These are phyloP conservation scores for Platanista minor DNA, from an alignment of 2,113 vertebrate species.

Conservation along the genomic window DNA sequence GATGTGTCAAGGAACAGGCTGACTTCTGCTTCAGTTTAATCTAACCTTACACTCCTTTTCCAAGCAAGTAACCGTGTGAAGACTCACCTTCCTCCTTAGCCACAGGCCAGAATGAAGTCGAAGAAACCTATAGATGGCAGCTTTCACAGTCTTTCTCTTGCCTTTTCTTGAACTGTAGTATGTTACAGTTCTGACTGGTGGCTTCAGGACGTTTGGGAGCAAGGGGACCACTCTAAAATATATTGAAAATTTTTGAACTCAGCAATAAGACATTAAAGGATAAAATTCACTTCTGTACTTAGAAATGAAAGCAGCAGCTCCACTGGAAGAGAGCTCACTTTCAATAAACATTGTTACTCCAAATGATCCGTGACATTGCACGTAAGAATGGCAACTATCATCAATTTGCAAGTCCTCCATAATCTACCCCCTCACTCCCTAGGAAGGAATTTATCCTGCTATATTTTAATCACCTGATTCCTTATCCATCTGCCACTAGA, in stretches of 20 bases:
- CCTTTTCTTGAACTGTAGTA: slow-evolving; percentile 87
- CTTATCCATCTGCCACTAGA: neutral
- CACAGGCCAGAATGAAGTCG: slow-evolving; percentile 94
- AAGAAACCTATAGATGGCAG: slow-evolving; percentile 89
- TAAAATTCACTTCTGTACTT: neutral
- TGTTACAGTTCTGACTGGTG: slow-evolving; percentile 85
- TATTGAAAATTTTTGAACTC: neutral
- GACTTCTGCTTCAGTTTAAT: neutral
- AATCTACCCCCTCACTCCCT: neutral
- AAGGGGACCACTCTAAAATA: slow-evolving; percentile 82
- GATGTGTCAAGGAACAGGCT: neutral
- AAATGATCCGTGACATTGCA: neutral
- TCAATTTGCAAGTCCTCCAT: neutral
- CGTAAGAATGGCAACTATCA: neutral
- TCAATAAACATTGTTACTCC: neutral
- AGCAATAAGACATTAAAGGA: neutral
- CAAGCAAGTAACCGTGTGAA: neutral
- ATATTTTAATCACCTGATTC: neutral
- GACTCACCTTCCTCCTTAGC: slow-evolving; percentile 90
- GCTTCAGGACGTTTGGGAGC: slow-evolving; percentile 80
- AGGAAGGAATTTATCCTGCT: neutral
- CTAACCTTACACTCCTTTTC: neutral
- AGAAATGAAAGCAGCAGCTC: neutral
- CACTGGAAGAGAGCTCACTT: neutral
- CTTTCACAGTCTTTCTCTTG: slow-evolving; percentile 90